A percentile compares a stretch with the other conserved stretches of the same genome.
phyloP scores from a whole-genome alignment of 1,140 invertebrate species.

The Papilio polytes region DNA sequence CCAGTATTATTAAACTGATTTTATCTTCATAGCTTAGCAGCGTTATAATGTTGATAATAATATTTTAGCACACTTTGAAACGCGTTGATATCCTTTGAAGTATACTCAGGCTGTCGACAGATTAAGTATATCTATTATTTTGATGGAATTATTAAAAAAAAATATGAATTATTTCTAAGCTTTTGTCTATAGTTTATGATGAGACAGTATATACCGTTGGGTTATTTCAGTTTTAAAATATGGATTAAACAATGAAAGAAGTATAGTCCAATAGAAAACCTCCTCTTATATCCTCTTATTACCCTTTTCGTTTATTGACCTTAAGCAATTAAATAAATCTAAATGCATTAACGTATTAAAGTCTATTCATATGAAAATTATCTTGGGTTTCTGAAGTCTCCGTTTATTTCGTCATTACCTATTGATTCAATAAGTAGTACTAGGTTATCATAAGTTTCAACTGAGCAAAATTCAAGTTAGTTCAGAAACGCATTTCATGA shows the following conservation, averaged over 20 bases:
- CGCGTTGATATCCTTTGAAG: background rate
- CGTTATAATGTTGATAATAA: conserved; percentile 36
- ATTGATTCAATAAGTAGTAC: no score
- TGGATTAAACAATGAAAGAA: background rate
- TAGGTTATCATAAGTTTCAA: no score
- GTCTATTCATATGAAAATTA: background rate
- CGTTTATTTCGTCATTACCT: no score
- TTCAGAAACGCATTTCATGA: no score
- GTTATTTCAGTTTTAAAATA: no score
- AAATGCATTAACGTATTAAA: background rate
- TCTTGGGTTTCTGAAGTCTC: no score
- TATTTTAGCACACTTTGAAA: background rate
- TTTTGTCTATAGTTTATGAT: background rate
- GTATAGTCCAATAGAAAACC: background rate
- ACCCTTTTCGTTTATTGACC: background rate
- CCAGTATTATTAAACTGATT: conserved; percentile 38
- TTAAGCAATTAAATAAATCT: background rate
- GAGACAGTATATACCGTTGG: background rate
- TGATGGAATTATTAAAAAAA: background rate
- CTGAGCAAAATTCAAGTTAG: no score
- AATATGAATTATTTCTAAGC: background rate
- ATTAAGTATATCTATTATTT: background rate
- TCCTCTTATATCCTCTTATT: background rate
- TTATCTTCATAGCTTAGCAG: conserved; percentile 33
- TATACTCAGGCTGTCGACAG: background rate